A percentile compares a stretch with the other conserved stretches of the same genome.
phyloP scores from a whole-genome alignment of 2,113 vertebrate genomes.

The Albula goreensis region DNA sequence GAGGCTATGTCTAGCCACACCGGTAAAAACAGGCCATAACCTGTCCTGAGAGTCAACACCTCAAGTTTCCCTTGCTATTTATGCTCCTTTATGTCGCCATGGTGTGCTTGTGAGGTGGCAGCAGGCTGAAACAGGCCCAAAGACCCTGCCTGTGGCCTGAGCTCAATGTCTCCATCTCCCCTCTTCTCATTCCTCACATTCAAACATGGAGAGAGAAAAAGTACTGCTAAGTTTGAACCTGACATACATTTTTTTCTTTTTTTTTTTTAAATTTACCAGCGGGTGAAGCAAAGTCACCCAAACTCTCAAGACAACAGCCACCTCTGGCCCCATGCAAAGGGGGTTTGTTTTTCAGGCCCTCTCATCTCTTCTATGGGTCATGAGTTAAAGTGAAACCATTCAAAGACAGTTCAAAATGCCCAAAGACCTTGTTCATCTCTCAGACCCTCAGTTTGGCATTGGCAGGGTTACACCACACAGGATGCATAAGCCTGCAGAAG shows the following conservation, averaged over 20 bases:
- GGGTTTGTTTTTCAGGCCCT: neutral
- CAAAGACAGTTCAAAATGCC: neutral
- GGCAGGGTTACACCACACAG: neutral
- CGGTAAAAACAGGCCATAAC: constrained; percentile 31
- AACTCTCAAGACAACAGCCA: neutral
- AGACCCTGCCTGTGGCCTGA: too few species aligned
- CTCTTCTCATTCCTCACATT: too few species aligned
- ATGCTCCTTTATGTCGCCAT: constrained; percentile 28
- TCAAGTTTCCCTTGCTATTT: constrained; percentile 42
- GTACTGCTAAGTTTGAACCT: too few species aligned
- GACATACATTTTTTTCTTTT: too few species aligned
- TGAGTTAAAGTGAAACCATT: neutral
- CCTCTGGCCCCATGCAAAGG: neutral
- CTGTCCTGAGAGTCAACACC: constrained; percentile 41
- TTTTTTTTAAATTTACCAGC: too few species aligned
- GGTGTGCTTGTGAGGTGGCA: too few species aligned
- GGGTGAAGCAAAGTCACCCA: too few species aligned
- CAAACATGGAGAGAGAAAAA: too few species aligned
- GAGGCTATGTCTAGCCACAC: constrained; percentile 8
- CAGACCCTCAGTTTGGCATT: neutral
- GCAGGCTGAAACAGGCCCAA: too few species aligned
- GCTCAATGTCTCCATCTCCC: too few species aligned
- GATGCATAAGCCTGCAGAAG: neutral
- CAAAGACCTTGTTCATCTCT: neutral
- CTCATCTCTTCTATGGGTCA: neutral